Evolutionary conservation across 2,797 vertebrate species (phyloP).

Genomic region (Ispidina lecontei): DNA sequence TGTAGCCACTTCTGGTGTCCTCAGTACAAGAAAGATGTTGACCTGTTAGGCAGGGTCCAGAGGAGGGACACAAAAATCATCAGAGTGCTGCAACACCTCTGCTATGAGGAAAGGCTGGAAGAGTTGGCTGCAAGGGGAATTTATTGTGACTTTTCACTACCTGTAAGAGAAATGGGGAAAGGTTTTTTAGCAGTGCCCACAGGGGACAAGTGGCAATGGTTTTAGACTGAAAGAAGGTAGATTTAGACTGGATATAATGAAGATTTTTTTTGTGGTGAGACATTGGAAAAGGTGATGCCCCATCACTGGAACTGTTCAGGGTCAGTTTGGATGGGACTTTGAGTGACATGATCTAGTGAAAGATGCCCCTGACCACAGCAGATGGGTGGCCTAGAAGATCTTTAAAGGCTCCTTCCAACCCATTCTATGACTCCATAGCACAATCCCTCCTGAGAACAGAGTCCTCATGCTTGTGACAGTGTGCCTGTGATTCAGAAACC

Average conservation of each 20-base stretch:
- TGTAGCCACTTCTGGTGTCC: background rate
- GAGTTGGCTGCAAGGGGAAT: background rate
- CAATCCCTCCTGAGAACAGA: background rate
- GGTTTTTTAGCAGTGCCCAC: background rate
- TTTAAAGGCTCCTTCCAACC: background rate
- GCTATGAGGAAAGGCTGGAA: background rate
- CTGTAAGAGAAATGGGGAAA: background rate
- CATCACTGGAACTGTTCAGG: background rate
- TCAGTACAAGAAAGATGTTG: too few species aligned
- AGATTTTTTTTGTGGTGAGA: too few species aligned
- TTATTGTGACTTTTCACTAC: background rate
- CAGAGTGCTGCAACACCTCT: too few species aligned
- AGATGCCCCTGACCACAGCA: background rate
- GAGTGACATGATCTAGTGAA: background rate
- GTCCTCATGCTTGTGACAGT: too few species aligned
- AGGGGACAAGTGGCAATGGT: background rate
- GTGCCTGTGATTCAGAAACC: rapidly evolving
- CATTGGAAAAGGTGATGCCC: too few species aligned
- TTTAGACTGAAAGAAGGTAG: too few species aligned
- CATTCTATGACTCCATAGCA: background rate
- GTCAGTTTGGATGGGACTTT: background rate
- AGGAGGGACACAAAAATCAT: too few species aligned
- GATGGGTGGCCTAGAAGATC: background rate
- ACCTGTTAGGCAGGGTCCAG: too few species aligned
- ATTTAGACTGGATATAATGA: too few species aligned